phyloP scores from a whole-genome alignment of 2,888 invertebrate species.

The Drosophila nr. perissopoda region DNA sequence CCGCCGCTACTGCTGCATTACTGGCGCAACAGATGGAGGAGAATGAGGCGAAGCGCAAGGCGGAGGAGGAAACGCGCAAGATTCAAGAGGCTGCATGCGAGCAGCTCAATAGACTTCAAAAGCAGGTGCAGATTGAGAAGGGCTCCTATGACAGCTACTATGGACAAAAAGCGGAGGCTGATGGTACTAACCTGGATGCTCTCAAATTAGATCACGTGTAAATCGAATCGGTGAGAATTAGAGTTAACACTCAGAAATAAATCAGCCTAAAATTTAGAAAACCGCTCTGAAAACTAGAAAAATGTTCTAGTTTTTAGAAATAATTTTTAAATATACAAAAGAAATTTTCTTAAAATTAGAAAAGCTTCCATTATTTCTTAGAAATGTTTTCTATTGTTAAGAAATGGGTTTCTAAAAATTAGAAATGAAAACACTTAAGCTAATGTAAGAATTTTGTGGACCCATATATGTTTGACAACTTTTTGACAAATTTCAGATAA shows the following conservation, averaged over 20 bases:
- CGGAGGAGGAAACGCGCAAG: conserved; percentile 74
- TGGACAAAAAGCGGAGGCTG: conserved; percentile 67
- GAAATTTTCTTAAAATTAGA: not conserved
- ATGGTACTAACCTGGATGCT: conserved; percentile 54
- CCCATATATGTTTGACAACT: not conserved
- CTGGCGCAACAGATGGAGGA: conserved; percentile 81
- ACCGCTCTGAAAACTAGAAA: not conserved
- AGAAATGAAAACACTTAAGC: not conserved
- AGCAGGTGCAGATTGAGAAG: conserved; percentile 63
- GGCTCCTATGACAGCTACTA: conserved; percentile 72
- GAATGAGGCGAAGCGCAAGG: conserved; percentile 76
- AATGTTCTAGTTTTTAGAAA: not conserved
- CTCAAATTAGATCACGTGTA: conserved; percentile 71
- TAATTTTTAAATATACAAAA: not conserved
- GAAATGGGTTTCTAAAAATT: not conserved
- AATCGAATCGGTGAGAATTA: conserved; percentile 38
- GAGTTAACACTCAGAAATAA: not conserved
- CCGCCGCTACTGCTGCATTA: conserved; percentile 79
- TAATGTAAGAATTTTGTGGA: not conserved
- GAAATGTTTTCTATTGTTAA: not conserved
- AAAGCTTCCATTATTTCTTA: not conserved
- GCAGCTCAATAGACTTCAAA: conserved; percentile 74
- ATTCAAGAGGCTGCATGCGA: conserved; percentile 82
- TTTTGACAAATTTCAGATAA: not conserved
- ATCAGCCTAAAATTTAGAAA: conserved; percentile 1